Base-by-base conservation (phyloP, 2,888 invertebrate genomes). In the Sminthurides aquaticus region DNA sequence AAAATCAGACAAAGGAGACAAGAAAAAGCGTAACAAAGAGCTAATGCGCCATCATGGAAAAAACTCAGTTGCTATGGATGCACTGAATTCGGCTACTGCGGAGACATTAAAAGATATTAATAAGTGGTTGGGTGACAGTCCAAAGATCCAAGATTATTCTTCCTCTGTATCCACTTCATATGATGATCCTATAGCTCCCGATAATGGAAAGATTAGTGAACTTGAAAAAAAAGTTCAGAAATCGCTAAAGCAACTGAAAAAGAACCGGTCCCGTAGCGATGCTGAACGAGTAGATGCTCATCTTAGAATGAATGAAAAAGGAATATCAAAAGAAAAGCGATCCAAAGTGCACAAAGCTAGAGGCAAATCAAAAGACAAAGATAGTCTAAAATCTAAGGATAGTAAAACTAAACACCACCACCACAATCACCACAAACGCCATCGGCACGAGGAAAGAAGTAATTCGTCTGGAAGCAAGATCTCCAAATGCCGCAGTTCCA, bases 51-150 rank as follows among this genome's bases (percentile, higher is more conserved):
- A 83, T 82, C 74, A 84, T 82, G 67, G 69, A 56, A 26, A 67
- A 72, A 83, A 83, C 75, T 82, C 82, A 24, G 84, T 84, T 27
- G 84, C 84, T 58, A 81, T 86, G 73, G 87, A 87, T 76, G 87
- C 87, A 2, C 78, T 88, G 24, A 86, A 86, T 75, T 81, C 86
- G 68, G 87, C 87, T 11, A 87, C 87, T 0, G 87, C 87, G 75
- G 87, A 89, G 80, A 89, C 69, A 27, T 70, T 73, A 18, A 76
- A 91, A 83, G 91, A 91, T 77, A 90, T 91, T 52, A 91, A 89
- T 77, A 90, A 90, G 76, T 91, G 91, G 90, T 79, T 92, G 67
- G 90, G 91, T 76, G 90, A 90, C 75, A 88, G 90, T 0, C 90
- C 91, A 29, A 75, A 71, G 56, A 67, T 55, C 8, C 64, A 69